Evolutionary conservation across 2,888 invertebrate genomes (phyloP), one percentile per base, ranked within the genome.

Genomic region (Synergus japonicus): DNA sequence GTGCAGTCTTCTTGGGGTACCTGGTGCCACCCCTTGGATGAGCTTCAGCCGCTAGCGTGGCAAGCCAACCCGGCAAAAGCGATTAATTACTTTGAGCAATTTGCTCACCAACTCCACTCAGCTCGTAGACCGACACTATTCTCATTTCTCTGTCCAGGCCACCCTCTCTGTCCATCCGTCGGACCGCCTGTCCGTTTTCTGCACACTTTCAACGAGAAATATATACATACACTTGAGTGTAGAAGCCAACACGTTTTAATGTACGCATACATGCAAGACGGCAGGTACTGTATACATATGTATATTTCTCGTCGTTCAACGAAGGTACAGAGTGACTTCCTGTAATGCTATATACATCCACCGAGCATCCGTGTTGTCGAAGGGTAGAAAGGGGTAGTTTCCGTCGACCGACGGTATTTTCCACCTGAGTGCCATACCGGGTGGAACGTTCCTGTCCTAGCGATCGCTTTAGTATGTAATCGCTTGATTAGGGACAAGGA

Each of bases 21-120:
- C 89, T 89, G 87, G 86, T 87, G 87, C 88, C 88, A 88, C 88
- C 89, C 89, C 87, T 88, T 88, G 89, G 89, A 89, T 90, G 89
- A 89, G 90, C 89, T 88, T 89, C 88, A 87, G 87, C 88, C 88
- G 87, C 88, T 89, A 87, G 88, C 89, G 88, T 88, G 87, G 90
- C 90, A 89, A 90, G 89, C 88, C 90, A 89, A 89, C 90, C 90
- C 90, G 89, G 90, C 90, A 91, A 91, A 91, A 91, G 91, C 91
- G 91, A 91, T 91, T 91, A 91, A 91, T 91, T 91, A 91, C 91
- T 91, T 91, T 91, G 91, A 91, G 91, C 91, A 91, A 91, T 91
- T 91, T 91, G 91, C 91, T 91, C 91, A 89, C 90, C 90, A 90
- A 91, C 90, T 91, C 91, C 89, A 90, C 90, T 90, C 90, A 89